phyloP scores from a whole-genome alignment of 2,797 vertebrate genomes.

The Hippocampus kuda region DNA sequence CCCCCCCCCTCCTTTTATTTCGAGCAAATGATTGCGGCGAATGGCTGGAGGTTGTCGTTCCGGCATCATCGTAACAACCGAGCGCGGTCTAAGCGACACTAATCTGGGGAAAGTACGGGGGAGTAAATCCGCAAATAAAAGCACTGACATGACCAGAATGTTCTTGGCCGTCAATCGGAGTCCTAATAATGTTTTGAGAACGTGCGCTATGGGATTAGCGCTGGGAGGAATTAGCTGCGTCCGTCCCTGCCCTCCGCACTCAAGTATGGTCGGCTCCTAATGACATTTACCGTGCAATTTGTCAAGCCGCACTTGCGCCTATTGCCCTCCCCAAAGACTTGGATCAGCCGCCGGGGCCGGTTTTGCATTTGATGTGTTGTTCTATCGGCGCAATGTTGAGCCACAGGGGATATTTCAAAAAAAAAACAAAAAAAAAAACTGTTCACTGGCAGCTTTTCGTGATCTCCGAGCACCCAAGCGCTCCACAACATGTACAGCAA shows the following conservation, averaged over 20 bases:
- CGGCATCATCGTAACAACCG: background rate
- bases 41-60: background rate
- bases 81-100: background rate
- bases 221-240: background rate
- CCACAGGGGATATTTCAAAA: background rate
- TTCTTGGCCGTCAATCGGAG: slow-evolving; percentile 1
- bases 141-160: slow-evolving; percentile 4
- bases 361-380: background rate
- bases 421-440: too few species aligned
- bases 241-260: background rate
- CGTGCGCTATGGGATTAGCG: background rate
- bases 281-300: slow-evolving; percentile 3
- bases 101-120: background rate
- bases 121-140: slow-evolving; percentile 5
- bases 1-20: too few species aligned
- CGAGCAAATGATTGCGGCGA: background rate
- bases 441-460: background rate
- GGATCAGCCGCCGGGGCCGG: background rate
- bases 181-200: slow-evolving; percentile 2
- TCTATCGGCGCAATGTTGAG: background rate
- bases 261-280: background rate
- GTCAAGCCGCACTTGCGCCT: background rate
- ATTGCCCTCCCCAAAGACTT: slow-evolving; percentile 1
- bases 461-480: too few species aligned
- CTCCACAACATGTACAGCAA: too few species aligned